Evolutionary conservation across 2,888 invertebrate species (phyloP), one percentile per base, ranked within the genome.

Genomic region (Rotaria socialis): DNA sequence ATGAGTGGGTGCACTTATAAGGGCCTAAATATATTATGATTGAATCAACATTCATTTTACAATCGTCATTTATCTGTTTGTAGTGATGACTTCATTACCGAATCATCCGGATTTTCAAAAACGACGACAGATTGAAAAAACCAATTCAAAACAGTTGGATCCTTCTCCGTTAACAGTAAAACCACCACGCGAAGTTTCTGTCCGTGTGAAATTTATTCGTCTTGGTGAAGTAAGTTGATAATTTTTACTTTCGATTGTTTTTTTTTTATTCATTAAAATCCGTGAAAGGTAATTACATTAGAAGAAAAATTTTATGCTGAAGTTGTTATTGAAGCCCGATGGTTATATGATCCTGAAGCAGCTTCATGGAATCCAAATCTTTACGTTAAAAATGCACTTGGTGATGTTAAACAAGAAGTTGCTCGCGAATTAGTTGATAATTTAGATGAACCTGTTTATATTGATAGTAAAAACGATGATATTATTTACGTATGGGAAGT

Each of bases 261-360:
- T 7, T n/a, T 80, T 22, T 10, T n/a, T n/a, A 55, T 55, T 22
- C 19, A 22, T 55, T 22, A 55, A 5, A n/a, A 24, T 35, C 10
- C 7, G 19, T 0, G 11, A 8, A n/a, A 80, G 80, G 80, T 80
- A 10, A 80, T 47, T 80, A 80, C 80, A 47, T 80, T 80, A 47
- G 47, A 80, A 24, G 80, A 80, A n/a, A 80, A 80, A 80, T 80
- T 80, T 47, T 80, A 47, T n/a, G 80, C 80, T 47, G 80, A 80
- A 80, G 24, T 80, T 47, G 80, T 80, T 47, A 80, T 80, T 47
- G 80, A 80, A 80, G 80, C 80, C 47, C 47, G 80, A 80, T 80
- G 80, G 80, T 80, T 80, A 47, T 80, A 80, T n/a, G 80, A 80
- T 80, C 67, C 35, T 16, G 27, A 35, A 67, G 47, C 80, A 47